Conservation (phyloP, 1,140 invertebrate genomes). For the Dryas iulia region DNA sequence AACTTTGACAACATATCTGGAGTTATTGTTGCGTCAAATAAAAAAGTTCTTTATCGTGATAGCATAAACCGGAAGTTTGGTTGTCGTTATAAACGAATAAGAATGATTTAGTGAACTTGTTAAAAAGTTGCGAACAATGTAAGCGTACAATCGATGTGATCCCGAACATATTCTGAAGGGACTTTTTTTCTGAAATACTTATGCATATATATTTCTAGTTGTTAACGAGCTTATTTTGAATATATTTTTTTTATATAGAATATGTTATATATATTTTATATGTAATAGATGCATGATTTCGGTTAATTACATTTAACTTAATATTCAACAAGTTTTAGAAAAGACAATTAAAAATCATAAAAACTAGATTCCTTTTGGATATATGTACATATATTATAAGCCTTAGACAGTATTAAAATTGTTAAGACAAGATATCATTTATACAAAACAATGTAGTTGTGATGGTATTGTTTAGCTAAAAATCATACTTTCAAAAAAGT, state of each 20-base stretch:
- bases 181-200: not conserved
- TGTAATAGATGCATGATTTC: too few species aligned
- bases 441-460: too few species aligned
- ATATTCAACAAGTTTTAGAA: too few species aligned
- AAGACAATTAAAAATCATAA: too few species aligned
- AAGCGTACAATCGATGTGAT: not conserved
- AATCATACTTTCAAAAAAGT: too few species aligned
- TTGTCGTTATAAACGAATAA: constrained; percentile 62
- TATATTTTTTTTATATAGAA: too few species aligned
- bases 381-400: too few species aligned
- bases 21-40: constrained; percentile 56
- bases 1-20: constrained; percentile 58
- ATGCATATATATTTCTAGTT: not conserved
- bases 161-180: not conserved
- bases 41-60: constrained; percentile 50
- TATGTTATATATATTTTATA: not conserved
- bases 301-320: too few species aligned
- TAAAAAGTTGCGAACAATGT: constrained; percentile 38
- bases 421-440: too few species aligned
- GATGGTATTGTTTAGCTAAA: too few species aligned
- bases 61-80: constrained; percentile 52
- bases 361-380: too few species aligned
- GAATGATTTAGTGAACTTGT: constrained; percentile 63
- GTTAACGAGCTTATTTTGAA: not conserved
- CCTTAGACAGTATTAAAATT: too few species aligned